Conservation (phyloP, 2,113 vertebrate genomes). For the Piaya cayana region DNA sequence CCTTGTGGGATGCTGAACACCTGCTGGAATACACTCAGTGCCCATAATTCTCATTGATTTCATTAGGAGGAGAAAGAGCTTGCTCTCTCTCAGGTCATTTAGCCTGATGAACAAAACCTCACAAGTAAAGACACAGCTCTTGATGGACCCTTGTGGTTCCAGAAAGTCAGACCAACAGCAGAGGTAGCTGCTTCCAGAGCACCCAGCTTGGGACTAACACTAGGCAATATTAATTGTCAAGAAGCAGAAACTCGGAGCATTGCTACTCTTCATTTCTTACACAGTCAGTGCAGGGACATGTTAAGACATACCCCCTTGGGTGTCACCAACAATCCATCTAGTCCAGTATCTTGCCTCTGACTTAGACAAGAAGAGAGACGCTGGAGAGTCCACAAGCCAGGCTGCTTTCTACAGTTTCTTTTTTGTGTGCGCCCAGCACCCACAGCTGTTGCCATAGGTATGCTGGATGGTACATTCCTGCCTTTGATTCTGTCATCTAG, state of each 20-base stretch:
- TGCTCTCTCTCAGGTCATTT: constrained; percentile 14
- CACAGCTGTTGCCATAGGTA: background rate
- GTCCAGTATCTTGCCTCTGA: background rate
- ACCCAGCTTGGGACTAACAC: background rate
- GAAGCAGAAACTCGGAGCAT: background rate
- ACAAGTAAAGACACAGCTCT: background rate
- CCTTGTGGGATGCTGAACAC: constrained; percentile 43
- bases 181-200: background rate
- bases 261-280: background rate
- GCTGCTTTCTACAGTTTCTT: background rate
- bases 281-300: background rate
- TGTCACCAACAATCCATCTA: background rate
- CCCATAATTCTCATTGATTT: constrained; percentile 54
- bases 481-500: background rate
- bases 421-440: fast-evolving
- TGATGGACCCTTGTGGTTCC: background rate
- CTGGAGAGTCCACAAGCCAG: background rate
- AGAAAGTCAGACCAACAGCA: background rate
- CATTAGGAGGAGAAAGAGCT: constrained; percentile 22
- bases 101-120: background rate
- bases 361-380: background rate
- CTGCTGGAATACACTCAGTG: constrained; percentile 38
- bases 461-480: background rate
- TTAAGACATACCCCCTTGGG: background rate
- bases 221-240: background rate